phyloP scores from a whole-genome alignment of 2,888 invertebrate genomes.

The Buathra laborator region DNA sequence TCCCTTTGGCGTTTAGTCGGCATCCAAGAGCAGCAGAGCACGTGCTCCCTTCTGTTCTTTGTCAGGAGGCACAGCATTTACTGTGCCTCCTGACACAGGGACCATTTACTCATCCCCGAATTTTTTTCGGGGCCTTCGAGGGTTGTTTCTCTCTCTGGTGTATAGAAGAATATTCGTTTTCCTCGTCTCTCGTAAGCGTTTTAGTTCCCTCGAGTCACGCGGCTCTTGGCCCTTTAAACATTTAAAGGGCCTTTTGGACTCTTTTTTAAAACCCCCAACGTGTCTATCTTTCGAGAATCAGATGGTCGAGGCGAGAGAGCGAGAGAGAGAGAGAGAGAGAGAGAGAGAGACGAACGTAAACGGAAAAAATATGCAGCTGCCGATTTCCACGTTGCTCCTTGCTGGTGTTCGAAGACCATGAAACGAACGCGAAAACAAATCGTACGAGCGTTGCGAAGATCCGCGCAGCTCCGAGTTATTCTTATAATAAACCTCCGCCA shows the following conservation, averaged over 20 bases:
- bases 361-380: not conserved
- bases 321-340: not conserved
- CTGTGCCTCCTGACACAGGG: slow-evolving; percentile 60
- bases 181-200: slow-evolving; percentile 3
- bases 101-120: slow-evolving; percentile 70
- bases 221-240: slow-evolving; percentile 71
- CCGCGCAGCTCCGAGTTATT: not conserved
- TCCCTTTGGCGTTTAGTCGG: slow-evolving; percentile 27
- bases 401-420: not conserved
- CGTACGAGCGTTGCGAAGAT: not conserved
- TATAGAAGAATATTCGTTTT: slow-evolving; percentile 20
- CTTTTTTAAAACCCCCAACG: slow-evolving; percentile 53
- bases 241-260: slow-evolving; percentile 72
- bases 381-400: not conserved
- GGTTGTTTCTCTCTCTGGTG: slow-evolving; percentile 37
- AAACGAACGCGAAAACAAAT: slow-evolving; percentile 1
- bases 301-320: slow-evolving; percentile 19
- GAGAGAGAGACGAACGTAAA: not conserved
- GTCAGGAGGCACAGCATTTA: slow-evolving; percentile 32
- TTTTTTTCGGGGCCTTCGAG: slow-evolving; percentile 54
- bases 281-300: slow-evolving; percentile 40
- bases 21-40: slow-evolving; percentile 22
- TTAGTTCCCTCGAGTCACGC: slow-evolving; percentile 22
- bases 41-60: slow-evolving; percentile 63
- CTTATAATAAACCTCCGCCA: not conserved